A percentile compares a stretch with the other conserved stretches of the same genome.
These are phyloP conservation scores for Eulemur rubriventer DNA, from an alignment of 2,797 vertebrate genomes.

Conservation along the genomic window DNA sequence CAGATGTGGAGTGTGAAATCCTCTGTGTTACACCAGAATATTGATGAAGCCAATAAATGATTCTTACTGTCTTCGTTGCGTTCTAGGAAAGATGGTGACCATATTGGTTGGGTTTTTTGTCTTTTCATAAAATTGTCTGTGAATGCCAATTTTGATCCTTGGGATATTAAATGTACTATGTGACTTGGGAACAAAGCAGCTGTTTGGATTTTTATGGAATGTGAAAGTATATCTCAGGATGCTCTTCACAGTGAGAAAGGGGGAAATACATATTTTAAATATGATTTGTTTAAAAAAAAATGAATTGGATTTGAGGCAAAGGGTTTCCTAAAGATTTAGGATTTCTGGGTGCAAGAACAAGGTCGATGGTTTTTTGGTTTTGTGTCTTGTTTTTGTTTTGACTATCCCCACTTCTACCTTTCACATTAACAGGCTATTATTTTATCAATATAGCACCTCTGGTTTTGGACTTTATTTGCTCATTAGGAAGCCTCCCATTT, in stretches of 20 bases:
- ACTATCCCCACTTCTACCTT: neutral
- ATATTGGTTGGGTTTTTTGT: neutral
- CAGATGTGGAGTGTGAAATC: neutral
- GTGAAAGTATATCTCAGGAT: neutral
- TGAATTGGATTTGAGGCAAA: neutral
- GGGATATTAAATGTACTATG: neutral
- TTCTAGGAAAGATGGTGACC: neutral
- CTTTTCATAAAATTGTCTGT: neutral
- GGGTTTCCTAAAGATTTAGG: neutral
- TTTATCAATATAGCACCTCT: neutral
- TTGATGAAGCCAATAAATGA: neutral
- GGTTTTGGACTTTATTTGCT: neutral
- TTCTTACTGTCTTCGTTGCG: neutral
- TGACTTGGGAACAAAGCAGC: neutral
- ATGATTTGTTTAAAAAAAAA: neutral
- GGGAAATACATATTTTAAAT: neutral
- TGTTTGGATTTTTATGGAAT: slow-evolving; percentile 6
- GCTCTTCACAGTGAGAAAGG: neutral
- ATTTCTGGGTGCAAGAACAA: neutral
- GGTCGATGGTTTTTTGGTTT: neutral
- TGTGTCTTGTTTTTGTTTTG: neutral
- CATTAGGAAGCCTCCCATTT: neutral
- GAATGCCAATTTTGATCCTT: neutral
- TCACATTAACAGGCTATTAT: neutral
- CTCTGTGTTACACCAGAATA: neutral